phyloP scores from a whole-genome alignment of 2,113 vertebrate species.

The Aegithalos caudatus region DNA sequence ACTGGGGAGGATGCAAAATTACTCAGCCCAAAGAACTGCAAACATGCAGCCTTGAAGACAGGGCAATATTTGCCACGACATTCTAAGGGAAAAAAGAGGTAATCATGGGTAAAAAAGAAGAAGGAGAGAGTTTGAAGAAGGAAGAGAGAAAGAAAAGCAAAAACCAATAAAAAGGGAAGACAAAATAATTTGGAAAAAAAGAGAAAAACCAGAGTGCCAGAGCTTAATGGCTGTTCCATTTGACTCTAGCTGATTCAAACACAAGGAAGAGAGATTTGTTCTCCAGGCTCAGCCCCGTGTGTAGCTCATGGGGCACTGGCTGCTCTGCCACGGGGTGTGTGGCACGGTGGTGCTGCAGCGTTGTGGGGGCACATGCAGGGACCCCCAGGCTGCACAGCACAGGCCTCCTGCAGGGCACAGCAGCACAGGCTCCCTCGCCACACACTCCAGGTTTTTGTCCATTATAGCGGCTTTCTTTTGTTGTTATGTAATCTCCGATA shows the following conservation, averaged over 20 bases:
- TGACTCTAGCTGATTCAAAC: background rate
- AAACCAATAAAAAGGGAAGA: background rate
- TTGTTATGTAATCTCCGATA: constrained; percentile 35
- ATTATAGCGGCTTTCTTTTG: background rate
- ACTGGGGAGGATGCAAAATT: background rate
- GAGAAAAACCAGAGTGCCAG: background rate
- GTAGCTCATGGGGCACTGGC: background rate
- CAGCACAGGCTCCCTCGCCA: background rate
- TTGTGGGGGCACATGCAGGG: accelerated
- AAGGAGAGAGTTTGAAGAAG: background rate
- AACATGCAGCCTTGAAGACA: background rate
- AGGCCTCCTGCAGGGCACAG: background rate
- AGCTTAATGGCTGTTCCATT: background rate
- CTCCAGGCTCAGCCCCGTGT: background rate
- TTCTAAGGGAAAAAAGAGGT: background rate
- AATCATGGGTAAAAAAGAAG: background rate
- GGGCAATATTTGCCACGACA: background rate
- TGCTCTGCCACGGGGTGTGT: background rate
- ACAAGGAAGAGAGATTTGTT: background rate
- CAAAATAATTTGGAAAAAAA: background rate
- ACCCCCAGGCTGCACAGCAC: accelerated
- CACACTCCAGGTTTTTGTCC: background rate
- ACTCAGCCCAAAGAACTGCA: background rate
- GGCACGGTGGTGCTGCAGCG: background rate
- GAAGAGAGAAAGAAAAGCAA: background rate